Evolutionary conservation across 2,113 vertebrate species (phyloP).

Genomic region (Benitochromis conjunctus): DNA sequence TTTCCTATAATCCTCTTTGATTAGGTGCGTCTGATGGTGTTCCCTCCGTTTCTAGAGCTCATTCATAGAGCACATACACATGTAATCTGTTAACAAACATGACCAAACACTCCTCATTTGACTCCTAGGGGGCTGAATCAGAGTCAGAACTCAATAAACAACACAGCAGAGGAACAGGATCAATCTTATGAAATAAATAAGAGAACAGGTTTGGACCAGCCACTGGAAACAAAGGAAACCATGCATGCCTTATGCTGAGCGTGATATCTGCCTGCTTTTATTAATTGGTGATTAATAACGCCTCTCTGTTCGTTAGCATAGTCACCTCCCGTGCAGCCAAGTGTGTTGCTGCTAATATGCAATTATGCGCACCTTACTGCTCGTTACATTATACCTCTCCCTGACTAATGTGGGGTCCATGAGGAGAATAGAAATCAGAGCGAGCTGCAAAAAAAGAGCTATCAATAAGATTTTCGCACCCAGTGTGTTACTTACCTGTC

Average conservation of each 20-base stretch:
- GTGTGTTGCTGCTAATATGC: constrained; percentile 97
- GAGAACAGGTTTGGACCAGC: constrained; percentile 53
- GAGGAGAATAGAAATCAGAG: constrained; percentile 86
- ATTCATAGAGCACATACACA: constrained; percentile 64
- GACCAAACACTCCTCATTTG: constrained; percentile 71
- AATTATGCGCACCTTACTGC: constrained; percentile 92
- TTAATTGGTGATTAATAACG: constrained; percentile 95
- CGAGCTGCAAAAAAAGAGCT: constrained; percentile 51
- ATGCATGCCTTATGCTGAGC: constrained; percentile 57
- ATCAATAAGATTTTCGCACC: constrained; percentile 55
- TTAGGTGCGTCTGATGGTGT: constrained; percentile 40
- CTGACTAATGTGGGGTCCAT: constrained; percentile 88
- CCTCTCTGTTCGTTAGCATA: constrained; percentile 92
- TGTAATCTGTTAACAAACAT: constrained; percentile 82
- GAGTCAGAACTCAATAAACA: constrained; percentile 63
- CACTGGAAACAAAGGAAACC: constrained; percentile 66
- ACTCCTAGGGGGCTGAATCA: constrained; percentile 58
- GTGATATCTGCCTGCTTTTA: constrained; percentile 79
- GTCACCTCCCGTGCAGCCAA: constrained; percentile 93
- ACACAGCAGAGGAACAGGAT: constrained; percentile 54
- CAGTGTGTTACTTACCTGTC: constrained; percentile 37
- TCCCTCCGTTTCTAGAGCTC: constrained; percentile 31
- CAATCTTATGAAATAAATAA: constrained; percentile 70
- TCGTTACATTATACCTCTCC: constrained; percentile 89
- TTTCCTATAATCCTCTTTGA: constrained; percentile 44